Evolutionary conservation across 2,797 vertebrate species (phyloP), one percentile per base, ranked within the genome.

Genomic region (Zalophus californianus): DNA sequence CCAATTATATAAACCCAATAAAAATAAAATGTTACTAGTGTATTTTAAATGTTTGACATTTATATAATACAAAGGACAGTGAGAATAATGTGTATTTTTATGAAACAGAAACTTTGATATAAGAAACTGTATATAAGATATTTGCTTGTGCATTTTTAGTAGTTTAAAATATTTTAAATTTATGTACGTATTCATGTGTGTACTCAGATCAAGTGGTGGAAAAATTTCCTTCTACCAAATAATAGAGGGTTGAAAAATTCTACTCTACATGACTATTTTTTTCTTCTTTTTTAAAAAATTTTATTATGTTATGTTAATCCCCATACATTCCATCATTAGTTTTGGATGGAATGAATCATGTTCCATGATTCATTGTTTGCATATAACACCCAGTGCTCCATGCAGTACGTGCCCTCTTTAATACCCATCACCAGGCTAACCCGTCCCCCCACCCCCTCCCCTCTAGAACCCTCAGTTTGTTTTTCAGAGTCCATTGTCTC

Each of bases 131-230:
- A 68, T 60, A n/a, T 48, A 35, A 64, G 27, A 13, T 35, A 75
- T 38, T 72, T 79, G 14, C 16, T 29, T 14, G 60, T 21, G 35
- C 20, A 58, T 78, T 52, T 73, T 62, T 68, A 66, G 62, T 83
- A 75, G 15, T 56, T 94, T 20, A 70, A 66, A 90, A 75, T 82
- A n/a, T 52, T 85, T 92, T 93, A n/a, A 77, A 32, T 79, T 38
- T 48, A 21, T 44, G 7, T 44, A n/a, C 50, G 5, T 29, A 7
- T 38, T 38, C 9, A 27, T 86, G 27, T 79, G 10, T 38, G 10
- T 38, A 78, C 21, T 90, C 62, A 48, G 35, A 85, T 64, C 29
- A 80, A 80, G 21, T 6, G n/a, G 38, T 83, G 75, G 58, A 84
- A 52, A 91, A 84, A 83, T 5, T 86, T 15, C 23, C 13, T 92